Conservation (phyloP, 2,797 vertebrate genomes). For the Ctenosaura bakeri region DNA sequence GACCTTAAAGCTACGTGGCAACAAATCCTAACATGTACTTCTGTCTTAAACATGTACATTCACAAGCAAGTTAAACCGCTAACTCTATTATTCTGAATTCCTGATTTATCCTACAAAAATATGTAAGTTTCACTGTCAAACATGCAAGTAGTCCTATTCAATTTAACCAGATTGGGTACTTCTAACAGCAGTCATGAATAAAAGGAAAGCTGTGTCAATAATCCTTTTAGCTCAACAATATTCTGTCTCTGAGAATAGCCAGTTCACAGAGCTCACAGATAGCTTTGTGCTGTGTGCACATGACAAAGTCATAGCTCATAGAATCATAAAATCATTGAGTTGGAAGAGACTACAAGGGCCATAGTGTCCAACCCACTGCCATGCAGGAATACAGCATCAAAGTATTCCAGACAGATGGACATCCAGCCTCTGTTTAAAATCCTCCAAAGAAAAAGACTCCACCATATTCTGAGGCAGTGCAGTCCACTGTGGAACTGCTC, state of each 20-base stretch:
- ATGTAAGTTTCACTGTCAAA: not conserved
- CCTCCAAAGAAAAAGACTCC: no score
- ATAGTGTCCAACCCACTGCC: no score
- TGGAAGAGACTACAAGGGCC: no score
- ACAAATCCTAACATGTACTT: conserved; percentile 16
- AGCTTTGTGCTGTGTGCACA: not conserved
- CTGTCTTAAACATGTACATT: not conserved
- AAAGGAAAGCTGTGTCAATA: not conserved
- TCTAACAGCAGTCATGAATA: not conserved
- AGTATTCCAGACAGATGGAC: no score
- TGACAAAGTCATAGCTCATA: not conserved
- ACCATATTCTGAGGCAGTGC: no score
- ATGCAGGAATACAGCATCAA: no score
- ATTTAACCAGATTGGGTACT: not conserved
- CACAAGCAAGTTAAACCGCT: conserved; percentile 7
- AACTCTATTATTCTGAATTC: not conserved
- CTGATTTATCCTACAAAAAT: not conserved
- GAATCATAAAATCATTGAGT: no score
- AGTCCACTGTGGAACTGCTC: no score
- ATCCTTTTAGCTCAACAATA: not conserved
- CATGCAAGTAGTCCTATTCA: not conserved
- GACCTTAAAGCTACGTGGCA: not conserved
- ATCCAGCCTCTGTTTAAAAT: no score
- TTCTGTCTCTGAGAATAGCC: not conserved
- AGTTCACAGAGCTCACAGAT: not conserved